A percentile compares a stretch with the other conserved stretches of the same genome.
Conservation (phyloP, 2,797 vertebrate species). For the Siniperca undulata region DNA sequence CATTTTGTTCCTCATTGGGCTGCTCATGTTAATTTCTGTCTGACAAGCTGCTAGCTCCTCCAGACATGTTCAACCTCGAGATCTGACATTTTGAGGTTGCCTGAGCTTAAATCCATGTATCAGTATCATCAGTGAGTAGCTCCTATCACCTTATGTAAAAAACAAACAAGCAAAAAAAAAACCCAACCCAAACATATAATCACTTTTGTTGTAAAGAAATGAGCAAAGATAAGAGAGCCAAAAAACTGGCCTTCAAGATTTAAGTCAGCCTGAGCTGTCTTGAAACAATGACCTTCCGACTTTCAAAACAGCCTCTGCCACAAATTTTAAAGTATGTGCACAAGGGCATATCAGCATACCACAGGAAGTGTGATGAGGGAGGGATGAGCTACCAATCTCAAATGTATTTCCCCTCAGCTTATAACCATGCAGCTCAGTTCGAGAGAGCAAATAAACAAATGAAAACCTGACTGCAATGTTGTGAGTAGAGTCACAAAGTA, state of each 20-base stretch:
- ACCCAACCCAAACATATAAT: not conserved
- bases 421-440: not conserved
- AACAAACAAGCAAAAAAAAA: not conserved
- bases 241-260: too few species aligned
- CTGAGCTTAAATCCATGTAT: not conserved
- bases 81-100: not conserved
- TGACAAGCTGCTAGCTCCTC: not conserved
- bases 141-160: not conserved
- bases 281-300: not conserved
- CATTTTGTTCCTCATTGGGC: too few species aligned
- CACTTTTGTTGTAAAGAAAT: not conserved
- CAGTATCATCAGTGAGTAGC: not conserved
- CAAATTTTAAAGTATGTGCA: not conserved
- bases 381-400: not conserved
- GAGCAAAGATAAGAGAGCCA: not conserved
- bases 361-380: not conserved
- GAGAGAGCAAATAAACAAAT: not conserved
- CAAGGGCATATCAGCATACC: accelerated
- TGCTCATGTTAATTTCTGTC: not conserved
- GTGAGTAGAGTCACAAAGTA: not conserved
- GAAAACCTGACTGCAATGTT: not conserved
- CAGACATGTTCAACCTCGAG: not conserved
- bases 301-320: not conserved
- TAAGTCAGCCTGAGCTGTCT: not conserved
- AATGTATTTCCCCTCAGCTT: not conserved